Evolutionary conservation across 2,797 vertebrate species (phyloP).

Genomic region (Atherinosoma microstoma): DNA sequence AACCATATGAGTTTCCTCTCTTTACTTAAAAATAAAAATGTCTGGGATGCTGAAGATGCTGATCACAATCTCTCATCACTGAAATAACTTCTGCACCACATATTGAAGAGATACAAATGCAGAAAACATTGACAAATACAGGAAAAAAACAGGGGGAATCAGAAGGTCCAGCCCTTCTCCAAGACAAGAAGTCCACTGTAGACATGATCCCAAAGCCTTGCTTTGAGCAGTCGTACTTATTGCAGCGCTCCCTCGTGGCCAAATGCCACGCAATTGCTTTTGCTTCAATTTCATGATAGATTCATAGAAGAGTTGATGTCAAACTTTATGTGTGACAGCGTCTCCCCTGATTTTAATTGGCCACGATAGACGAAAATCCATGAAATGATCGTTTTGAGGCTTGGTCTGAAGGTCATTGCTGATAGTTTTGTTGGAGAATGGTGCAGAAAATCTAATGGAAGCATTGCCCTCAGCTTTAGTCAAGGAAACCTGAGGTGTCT

Average conservation of each 20-base stretch:
- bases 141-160: neutral
- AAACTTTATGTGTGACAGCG: neutral
- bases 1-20: constrained; percentile 33
- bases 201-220: neutral
- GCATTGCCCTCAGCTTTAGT: too few relatives aligned
- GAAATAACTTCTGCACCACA: neutral
- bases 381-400: neutral
- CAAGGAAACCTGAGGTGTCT: neutral
- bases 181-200: neutral
- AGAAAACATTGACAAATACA: neutral
- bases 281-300: too few relatives aligned
- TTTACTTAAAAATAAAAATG: constrained; percentile 5
- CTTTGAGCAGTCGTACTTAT: neutral
- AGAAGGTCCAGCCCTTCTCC: too few relatives aligned
- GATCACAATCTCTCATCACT: neutral
- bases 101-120: neutral
- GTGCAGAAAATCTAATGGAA: neutral
- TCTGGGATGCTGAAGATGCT: neutral
- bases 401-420: neutral
- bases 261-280: neutral
- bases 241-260: neutral
- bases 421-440: neutral
- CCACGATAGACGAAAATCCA: neutral
- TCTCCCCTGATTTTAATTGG: neutral
- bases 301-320: neutral